Conservation (phyloP, 2,888 invertebrate species). For the Protophormia terraenovae region DNA sequence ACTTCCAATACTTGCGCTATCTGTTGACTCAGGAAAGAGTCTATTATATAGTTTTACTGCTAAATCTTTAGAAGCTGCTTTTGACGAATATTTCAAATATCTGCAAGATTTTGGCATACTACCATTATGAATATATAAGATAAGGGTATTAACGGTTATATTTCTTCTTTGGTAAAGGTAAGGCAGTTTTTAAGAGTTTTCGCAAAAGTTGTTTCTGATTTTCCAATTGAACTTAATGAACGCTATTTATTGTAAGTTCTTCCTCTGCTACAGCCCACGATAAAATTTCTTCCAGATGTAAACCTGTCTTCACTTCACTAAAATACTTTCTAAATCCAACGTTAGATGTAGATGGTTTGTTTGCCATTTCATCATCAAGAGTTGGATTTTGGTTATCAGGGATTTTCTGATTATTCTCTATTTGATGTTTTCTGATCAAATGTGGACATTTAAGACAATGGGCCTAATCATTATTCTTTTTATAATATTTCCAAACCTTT, state of each 20-base stretch:
- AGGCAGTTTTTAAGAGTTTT: neutral
- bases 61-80: neutral
- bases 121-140: neutral
- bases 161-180: neutral
- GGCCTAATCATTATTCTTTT: too few relatives aligned
- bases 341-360: neutral
- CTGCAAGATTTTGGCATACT: neutral
- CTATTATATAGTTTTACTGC: neutral
- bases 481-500: neutral
- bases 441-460: too few relatives aligned
- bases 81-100: neutral
- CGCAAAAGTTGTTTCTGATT: neutral
- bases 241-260: neutral
- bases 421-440: neutral
- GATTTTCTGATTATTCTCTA: neutral
- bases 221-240: neutral
- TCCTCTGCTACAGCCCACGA: neutral
- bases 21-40: neutral
- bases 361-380: neutral
- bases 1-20: neutral
- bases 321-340: neutral
- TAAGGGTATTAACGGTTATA: neutral
- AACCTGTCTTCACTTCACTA: neutral
- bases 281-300: neutral
- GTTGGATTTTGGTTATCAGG: neutral